Percentiles rank a stretch among this genome's conserved stretches.
Conservation (phyloP, 2,113 vertebrate genomes). For the Physeter macrocephalus region DNA sequence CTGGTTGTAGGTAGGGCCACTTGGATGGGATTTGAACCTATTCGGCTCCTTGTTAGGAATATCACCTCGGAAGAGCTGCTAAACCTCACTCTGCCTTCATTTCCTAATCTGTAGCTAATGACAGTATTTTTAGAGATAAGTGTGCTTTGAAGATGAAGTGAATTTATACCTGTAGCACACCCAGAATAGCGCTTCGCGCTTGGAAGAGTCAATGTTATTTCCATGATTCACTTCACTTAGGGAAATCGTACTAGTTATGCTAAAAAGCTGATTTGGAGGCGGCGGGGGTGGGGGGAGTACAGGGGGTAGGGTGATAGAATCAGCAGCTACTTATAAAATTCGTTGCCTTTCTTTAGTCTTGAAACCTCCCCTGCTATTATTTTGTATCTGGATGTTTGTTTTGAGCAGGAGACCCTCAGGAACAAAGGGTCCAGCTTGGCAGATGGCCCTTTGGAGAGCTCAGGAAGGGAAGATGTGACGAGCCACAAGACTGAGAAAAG, state of each 20-base stretch:
- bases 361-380: neutral
- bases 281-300: no score
- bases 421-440: neutral
- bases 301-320: neutral
- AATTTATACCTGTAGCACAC: neutral
- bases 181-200: neutral
- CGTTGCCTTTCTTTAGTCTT: neutral
- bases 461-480: neutral
- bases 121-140: neutral
- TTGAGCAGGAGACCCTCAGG: neutral
- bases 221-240: neutral
- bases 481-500: neutral
- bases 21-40: neutral
- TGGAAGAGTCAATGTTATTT: neutral
- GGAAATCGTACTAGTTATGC: neutral
- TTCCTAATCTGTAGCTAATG: neutral
- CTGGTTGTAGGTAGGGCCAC: no score
- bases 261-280: neutral
- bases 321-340: neutral
- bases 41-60: fast-evolving
- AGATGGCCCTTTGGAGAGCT: neutral
- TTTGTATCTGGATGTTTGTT: neutral
- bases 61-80: neutral
- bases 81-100: neutral
- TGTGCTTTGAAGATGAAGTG: neutral